Percentiles rank a stretch among this genome's conserved stretches.
Conservation (phyloP, 2,113 vertebrate genomes). For the Caranx ignobilis region DNA sequence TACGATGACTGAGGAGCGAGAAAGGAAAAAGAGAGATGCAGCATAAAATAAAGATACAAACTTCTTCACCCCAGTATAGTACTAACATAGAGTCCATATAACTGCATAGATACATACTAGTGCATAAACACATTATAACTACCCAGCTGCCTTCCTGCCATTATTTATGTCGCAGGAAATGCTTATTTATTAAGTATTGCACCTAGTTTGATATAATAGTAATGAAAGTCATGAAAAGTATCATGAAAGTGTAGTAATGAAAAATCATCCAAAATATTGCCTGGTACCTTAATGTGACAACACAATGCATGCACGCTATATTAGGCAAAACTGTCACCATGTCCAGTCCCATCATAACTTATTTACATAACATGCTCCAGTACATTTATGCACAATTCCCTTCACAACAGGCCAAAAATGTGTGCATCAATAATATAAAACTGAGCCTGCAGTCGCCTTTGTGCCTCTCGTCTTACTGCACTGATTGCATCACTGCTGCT, state of each 20-base stretch:
- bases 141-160: neutral
- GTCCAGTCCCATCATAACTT: neutral
- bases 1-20: constrained; percentile 41
- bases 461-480: neutral
- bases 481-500: neutral
- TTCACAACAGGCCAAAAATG: neutral
- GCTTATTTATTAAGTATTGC: neutral
- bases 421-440: neutral
- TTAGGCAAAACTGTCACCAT: neutral
- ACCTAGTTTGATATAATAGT: neutral
- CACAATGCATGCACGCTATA: neutral
- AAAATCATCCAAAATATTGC: neutral
- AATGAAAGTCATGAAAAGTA: neutral
- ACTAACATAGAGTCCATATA: neutral
- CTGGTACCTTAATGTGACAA: neutral
- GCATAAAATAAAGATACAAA: neutral
- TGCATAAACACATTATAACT: neutral
- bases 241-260: too few relatives aligned
- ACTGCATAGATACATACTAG: neutral
- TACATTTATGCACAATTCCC: neutral
- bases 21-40: neutral
- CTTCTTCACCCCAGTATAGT: neutral
- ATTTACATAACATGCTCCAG: neutral
- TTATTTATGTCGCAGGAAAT: neutral
- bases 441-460: neutral